A percentile compares a stretch with the other conserved stretches of the same genome.
These are phyloP conservation scores for Astropecten irregularis DNA, from an alignment of 53 echinoderm and acorn worm genomes.

Conservation along the genomic window DNA sequence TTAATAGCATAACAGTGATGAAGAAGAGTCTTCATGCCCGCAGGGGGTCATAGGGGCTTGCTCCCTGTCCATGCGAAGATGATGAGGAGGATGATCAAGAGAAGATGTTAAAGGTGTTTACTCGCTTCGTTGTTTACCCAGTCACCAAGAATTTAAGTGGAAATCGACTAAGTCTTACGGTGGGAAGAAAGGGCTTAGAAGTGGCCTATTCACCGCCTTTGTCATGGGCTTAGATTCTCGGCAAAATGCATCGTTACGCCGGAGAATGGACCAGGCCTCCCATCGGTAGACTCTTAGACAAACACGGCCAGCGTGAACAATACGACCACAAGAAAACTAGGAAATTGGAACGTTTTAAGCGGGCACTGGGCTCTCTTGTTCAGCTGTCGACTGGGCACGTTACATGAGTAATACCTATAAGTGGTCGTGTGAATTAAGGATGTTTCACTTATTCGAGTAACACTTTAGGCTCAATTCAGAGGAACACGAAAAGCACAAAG, in stretches of 20 bases:
- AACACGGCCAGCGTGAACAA: slow-evolving; percentile 25
- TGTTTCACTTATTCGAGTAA: neutral
- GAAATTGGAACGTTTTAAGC: slow-evolving; percentile 49
- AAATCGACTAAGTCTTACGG: slow-evolving; percentile 49
- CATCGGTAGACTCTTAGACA: slow-evolving; percentile 14
- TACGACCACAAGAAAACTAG: slow-evolving; percentile 45
- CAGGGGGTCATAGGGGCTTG: too few species aligned
- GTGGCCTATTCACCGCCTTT: slow-evolving; percentile 33
- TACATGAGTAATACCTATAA: slow-evolving; percentile 29
- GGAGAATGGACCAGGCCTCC: neutral
- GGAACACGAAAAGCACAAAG: slow-evolving; percentile 36
- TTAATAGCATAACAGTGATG: too few species aligned
- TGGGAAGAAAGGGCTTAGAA: slow-evolving; percentile 54
- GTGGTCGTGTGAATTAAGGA: slow-evolving; percentile 30
- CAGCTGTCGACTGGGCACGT: slow-evolving; percentile 38
- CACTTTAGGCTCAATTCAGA: slow-evolving; percentile 26
- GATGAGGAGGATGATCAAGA: slow-evolving; percentile 6
- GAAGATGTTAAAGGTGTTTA: slow-evolving; percentile 34
- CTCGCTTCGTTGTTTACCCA: slow-evolving; percentile 31
- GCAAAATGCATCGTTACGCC: slow-evolving; percentile 23
- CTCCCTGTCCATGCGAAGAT: too few species aligned
- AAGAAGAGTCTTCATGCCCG: too few species aligned
- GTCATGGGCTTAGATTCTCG: slow-evolving; percentile 14
- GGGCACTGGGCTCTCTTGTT: slow-evolving; percentile 1
- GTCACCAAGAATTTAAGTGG: slow-evolving; percentile 53